Evolutionary conservation across 2,888 invertebrate species (phyloP).

Genomic region (Drosophila borealis): DNA sequence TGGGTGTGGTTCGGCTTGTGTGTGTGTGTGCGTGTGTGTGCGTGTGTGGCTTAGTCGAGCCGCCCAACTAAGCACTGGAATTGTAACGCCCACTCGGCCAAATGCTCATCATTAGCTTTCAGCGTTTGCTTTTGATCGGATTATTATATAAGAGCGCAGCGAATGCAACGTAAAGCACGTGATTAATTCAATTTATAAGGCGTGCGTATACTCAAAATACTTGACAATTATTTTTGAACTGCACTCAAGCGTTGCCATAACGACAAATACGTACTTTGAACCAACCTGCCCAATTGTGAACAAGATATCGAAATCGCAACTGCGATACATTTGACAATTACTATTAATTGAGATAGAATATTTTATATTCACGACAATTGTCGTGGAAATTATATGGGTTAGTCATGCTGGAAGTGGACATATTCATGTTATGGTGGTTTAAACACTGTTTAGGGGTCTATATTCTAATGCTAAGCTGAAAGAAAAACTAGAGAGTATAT

Average conservation of each 20-base stretch:
- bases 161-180: slow-evolving; percentile 56
- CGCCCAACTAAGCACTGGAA: slow-evolving; percentile 11
- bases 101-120: slow-evolving; percentile 33
- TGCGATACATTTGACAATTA: slow-evolving; percentile 17
- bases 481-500: not conserved
- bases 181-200: slow-evolving; percentile 40
- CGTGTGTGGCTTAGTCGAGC: slow-evolving; percentile 25
- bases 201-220: slow-evolving; percentile 10
- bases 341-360: not conserved
- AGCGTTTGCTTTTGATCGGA: slow-evolving; percentile 6
- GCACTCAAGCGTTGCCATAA: slow-evolving; percentile 38
- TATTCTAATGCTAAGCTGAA: not conserved
- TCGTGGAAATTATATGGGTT: not conserved
- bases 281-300: slow-evolving; percentile 13
- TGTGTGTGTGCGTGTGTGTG: slow-evolving; percentile 10
- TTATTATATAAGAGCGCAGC: slow-evolving; percentile 38
- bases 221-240: slow-evolving; percentile 36
- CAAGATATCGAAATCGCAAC: not conserved
- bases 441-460: not conserved
- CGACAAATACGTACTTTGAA: not conserved
- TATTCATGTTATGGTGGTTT: not conserved
- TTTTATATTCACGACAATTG: slow-evolving; percentile 2
- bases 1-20: slow-evolving; percentile 50
- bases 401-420: not conserved
- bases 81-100: slow-evolving; percentile 33